phyloP scores from a whole-genome alignment of 35 echinoderm and acorn worm species.

The Amphiura filiformis region DNA sequence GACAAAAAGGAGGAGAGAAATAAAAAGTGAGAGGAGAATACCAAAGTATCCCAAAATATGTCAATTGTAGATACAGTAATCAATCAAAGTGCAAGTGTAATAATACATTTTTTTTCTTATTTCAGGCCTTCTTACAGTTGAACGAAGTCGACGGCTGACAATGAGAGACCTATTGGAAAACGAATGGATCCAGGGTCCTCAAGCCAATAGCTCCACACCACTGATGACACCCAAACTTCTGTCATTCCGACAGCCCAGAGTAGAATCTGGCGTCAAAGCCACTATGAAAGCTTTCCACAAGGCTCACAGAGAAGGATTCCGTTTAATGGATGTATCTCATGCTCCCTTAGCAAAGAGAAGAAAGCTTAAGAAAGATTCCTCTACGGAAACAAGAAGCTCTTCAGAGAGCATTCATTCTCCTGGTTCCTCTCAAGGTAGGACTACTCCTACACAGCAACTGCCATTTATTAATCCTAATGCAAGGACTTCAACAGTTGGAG shows the following conservation, averaged over 20 bases:
- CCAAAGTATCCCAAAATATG: no score
- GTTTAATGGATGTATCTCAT: slow-evolving; percentile 88
- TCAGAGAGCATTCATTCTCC: slow-evolving; percentile 56
- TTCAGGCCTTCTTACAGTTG: slow-evolving; percentile 72
- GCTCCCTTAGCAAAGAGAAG: slow-evolving; percentile 92
- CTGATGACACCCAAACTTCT: slow-evolving; percentile 93
- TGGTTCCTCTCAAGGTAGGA: slow-evolving; percentile 68
- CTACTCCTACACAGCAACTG: slow-evolving; percentile 24
- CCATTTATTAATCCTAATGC: slow-evolving; percentile 55
- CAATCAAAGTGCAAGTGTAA: no score
- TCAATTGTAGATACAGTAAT: no score
- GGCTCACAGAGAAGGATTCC: slow-evolving; percentile 80
- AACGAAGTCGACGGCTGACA: slow-evolving; percentile 55
- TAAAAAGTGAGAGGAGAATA: no score
- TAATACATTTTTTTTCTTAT: slow-evolving; percentile 18
- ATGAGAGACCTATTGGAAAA: slow-evolving; percentile 67
- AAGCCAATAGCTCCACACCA: slow-evolving; percentile 72
- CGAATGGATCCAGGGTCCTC: slow-evolving; percentile 92
- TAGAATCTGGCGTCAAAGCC: slow-evolving; percentile 75
- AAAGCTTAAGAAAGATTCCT: slow-evolving; percentile 92
- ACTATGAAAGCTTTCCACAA: slow-evolving; percentile 96
- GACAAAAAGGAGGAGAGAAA: no score
- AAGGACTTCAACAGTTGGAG: neutral
- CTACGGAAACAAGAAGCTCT: slow-evolving; percentile 85
- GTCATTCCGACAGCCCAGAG: slow-evolving; percentile 43